Percentiles rank a stretch among this genome's conserved stretches.
These are phyloP conservation scores for Macrophya annulata DNA, from an alignment of 2,888 invertebrate species.

Conservation along the genomic window DNA sequence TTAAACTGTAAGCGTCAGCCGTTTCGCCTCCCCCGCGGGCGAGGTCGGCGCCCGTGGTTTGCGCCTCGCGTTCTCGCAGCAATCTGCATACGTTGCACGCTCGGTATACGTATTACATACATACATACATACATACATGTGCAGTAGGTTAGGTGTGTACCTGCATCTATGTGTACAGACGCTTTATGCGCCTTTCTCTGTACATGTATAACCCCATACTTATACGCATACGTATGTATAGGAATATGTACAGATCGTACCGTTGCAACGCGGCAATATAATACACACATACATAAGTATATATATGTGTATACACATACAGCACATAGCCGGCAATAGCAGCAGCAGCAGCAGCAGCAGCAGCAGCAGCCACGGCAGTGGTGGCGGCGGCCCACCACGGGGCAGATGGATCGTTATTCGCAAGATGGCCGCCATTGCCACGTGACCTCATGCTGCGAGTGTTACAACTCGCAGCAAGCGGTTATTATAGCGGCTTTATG, in stretches of 20 bases:
- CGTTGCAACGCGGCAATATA: slow-evolving; percentile 25
- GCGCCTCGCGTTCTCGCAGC: slow-evolving; percentile 14
- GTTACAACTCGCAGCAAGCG: slow-evolving; percentile 57
- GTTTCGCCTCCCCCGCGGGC: slow-evolving; percentile 31
- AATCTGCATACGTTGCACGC: slow-evolving; percentile 38
- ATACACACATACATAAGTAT: slow-evolving; percentile 15
- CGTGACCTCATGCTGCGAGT: slow-evolving; percentile 70
- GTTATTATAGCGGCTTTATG: slow-evolving; percentile 50
- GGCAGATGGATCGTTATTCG: slow-evolving; percentile 75
- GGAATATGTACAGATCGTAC: slow-evolving; percentile 11
- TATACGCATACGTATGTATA: background rate
- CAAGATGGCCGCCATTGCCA: slow-evolving; percentile 74
- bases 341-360: slow-evolving; percentile 6
- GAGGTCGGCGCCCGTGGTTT: slow-evolving; percentile 37
- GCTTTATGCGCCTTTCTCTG: background rate
- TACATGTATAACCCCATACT: background rate
- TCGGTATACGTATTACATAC: background rate
- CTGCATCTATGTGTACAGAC: background rate
- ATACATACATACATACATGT: background rate
- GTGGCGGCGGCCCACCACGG: slow-evolving; percentile 57
- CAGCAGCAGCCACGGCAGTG: slow-evolving; percentile 57
- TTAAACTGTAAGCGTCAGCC: slow-evolving; percentile 29
- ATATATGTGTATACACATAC: background rate
- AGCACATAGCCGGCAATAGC: slow-evolving; percentile 2
- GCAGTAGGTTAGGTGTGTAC: background rate